Base-by-base conservation (phyloP, 2,113 vertebrate genomes). In the Lasiurus borealis region DNA sequence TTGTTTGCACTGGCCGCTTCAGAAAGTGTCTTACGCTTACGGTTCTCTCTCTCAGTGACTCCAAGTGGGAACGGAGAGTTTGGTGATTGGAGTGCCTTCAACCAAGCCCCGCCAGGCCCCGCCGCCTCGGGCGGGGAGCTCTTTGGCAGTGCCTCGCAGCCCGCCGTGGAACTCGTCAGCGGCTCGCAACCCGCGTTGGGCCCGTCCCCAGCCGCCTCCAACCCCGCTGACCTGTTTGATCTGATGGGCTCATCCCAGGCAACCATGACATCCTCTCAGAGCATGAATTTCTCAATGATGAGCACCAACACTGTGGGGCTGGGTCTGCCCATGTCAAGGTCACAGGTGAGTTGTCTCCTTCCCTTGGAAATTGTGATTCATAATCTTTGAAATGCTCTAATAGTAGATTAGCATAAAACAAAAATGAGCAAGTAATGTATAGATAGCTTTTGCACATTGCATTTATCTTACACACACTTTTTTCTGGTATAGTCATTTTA, bases 51-150 rank as follows among this genome's bases (percentile, higher is more conserved):
- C 94, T 91, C 95, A 98, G 98, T 97, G 95, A 97, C 98, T 96
- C 95, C 98, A 96, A 75, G 97, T 98, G 98, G 98, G 93, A 99
- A 99, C 78, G 99, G 98, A 98, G 99, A 99, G 40, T 99, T 99
- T 96, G 99, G 99, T 83, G 99, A 99, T 93, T 99, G 99, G 99
- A 99, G 99, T 96, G 99, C 99, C 97, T 99, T 99, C 98, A 99
- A 98, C 93, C 98, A 98, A 98, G 98, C 98, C 95, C 98, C 98
- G 90, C 97, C 98, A 29, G 98, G 98, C 90, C 95, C 98, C 57
- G 96, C 96, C 21, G 93, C 98, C 87, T 97, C 98, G 2, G 95
- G 98, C 97, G 95, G 98, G 31, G 95, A 98, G 94, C 93, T 98
- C 93, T 98, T 98, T 88, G 69, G 98, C 95, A 97, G 97, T 89